These are phyloP conservation scores for Leucoma salicis DNA, from an alignment of 2,888 invertebrate genomes.

Conservation along the genomic window DNA sequence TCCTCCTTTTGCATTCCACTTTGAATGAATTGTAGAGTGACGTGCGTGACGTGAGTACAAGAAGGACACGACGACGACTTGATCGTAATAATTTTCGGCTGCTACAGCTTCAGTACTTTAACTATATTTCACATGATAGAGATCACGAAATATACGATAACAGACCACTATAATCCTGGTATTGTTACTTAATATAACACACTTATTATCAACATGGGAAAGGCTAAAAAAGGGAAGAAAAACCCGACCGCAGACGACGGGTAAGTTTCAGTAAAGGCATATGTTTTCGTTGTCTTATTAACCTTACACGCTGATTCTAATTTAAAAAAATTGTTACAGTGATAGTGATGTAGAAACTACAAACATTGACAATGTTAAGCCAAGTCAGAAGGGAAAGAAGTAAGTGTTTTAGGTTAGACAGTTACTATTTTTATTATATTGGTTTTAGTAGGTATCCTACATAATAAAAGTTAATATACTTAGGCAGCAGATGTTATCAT, in stretches of 20 bases:
- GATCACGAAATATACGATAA: conserved; percentile 62
- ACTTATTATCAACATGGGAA: conserved; percentile 83
- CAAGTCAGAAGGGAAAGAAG: conserved; percentile 69
- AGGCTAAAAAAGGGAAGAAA: conserved; percentile 92
- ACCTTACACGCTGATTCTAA: conserved; percentile 26
- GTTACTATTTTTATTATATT: conserved; percentile 10
- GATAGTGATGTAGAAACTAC: conserved; percentile 83
- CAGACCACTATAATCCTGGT: conserved; percentile 59
- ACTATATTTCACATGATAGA: conserved; percentile 79
- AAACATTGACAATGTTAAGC: conserved; percentile 63
- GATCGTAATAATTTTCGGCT: conserved; percentile 49
- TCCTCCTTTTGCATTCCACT: too few species aligned
- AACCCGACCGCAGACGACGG: conserved; percentile 88
- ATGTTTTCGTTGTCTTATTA: conserved; percentile 46
- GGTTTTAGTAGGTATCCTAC: too few species aligned
- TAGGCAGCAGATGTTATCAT: too few species aligned
- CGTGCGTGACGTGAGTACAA: conserved; percentile 31
- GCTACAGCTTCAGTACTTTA: conserved; percentile 54
- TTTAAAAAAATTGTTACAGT: conserved; percentile 65
- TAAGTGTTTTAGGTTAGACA: conserved; percentile 70
- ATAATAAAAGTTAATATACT: too few species aligned
- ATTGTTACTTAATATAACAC: conserved; percentile 68
- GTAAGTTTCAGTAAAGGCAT: conserved; percentile 77
- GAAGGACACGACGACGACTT: conserved; percentile 66
- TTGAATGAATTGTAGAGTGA: too few species aligned